Evolutionary conservation across 2,888 invertebrate genomes (phyloP), one percentile per base, ranked within the genome.

Genomic region (Aporophyla nigra): DNA sequence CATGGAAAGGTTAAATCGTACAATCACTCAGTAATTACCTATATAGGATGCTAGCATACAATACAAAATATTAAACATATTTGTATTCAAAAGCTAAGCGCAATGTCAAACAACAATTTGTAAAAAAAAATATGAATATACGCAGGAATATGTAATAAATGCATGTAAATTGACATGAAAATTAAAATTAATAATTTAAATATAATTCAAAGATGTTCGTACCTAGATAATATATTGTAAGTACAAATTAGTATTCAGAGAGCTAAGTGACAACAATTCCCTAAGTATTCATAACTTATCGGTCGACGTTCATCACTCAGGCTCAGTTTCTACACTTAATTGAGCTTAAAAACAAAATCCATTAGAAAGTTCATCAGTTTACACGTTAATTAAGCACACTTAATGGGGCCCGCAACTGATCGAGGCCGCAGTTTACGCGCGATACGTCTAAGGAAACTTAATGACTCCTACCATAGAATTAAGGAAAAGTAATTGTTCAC

Each of bases 371-470:
- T 89, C 84, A 86, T 88, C 84, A 82, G 82, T 82, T 84, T 89
- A 87, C 83, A 86, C 88, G 87, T 86, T 93, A 92, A 94, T 93
- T 93, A 92, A 88, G 91, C 82, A 85, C 76, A 82, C 90, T 90
- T 90, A 91, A 93, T 91, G 89, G 90, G 86, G 84, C 88, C 87
- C 88, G 88, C 85, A 87, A 90, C 89, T 93, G 92, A 88, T 93
- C 93, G 93, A 91, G 93, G 93, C 86, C 92, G 88, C 87, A 89
- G 88, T 90, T 92, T 88, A 89, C 88, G 91, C 87, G 89, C 89
- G 87, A 88, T 86, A 87, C 86, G 82, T 90, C 89, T 85, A 91
- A 90, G 88, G 86, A 92, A 92, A 90, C 92, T 93, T 93, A 93
- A 94, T 91, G 91, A 92, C 90, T 91, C 84, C 58, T 73, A 75